Percentiles rank a stretch among this genome's conserved stretches.
Evolutionary conservation across 2,888 invertebrate genomes (phyloP).

Genomic region (Scotopteryx bipunctaria): DNA sequence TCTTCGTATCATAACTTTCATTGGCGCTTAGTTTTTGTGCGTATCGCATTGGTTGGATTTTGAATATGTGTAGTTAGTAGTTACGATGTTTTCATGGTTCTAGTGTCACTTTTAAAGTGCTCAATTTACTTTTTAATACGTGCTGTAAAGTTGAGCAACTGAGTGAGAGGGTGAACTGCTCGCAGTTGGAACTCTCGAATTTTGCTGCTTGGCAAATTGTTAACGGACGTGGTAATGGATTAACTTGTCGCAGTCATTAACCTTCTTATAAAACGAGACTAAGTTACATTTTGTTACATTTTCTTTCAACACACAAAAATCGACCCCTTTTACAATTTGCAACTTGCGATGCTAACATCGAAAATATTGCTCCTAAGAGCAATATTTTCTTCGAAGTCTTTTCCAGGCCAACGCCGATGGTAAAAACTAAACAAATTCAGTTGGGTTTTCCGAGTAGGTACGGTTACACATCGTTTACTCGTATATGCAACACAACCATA

Average conservation of each 20-base stretch:
- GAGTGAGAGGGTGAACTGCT: constrained; percentile 31
- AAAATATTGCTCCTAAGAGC: no score
- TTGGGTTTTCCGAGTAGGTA: neutral
- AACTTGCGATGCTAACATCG: no score
- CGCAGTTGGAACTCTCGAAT: constrained; percentile 24
- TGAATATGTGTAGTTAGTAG: no score
- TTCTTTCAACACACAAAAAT: neutral
- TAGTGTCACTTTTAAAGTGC: constrained; percentile 23
- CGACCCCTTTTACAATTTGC: no score
- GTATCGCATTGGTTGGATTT: no score
- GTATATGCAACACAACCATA: constrained; percentile 19
- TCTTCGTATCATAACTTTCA: neutral
- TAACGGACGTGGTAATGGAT: constrained; percentile 15
- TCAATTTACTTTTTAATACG: constrained; percentile 18
- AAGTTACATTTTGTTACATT: neutral
- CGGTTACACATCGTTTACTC: constrained; percentile 9
- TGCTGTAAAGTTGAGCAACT: constrained; percentile 33
- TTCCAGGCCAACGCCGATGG: no score
- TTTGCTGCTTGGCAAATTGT: constrained; percentile 21
- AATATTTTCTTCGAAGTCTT: no score
- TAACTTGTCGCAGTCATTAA: constrained; percentile 20
- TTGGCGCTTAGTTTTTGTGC: neutral
- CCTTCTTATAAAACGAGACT: neutral
- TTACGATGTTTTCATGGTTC: constrained; percentile 17
- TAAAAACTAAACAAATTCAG: neutral